Evolutionary conservation across 2,113 vertebrate genomes (phyloP), one percentile per base, ranked within the genome.

Genomic region (Phalacrocorax aristotelis): DNA sequence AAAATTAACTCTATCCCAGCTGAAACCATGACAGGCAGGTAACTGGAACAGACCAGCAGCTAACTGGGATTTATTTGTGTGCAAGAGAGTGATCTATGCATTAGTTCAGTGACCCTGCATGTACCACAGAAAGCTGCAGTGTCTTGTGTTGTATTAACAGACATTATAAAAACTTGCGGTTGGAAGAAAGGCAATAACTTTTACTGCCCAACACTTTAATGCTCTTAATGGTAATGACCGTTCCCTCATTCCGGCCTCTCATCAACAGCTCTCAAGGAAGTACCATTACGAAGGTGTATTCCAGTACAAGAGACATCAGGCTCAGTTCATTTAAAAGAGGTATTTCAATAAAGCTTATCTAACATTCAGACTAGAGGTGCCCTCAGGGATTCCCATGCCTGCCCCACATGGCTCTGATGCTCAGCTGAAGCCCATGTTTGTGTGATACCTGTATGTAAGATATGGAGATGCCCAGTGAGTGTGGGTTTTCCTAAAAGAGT

Each of bases 241-340:
- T 65, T 89, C 58, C 55, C 36, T 92, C 72, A 84, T 60, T 83
- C 38, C 69, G 75, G 40, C 12, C n/a, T 83, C 83, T 86, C 64
- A 83, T 75, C 68, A 93, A 75, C n/a, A 74, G n/a, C 46, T 92
- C 89, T 90, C 64, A 80, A 83, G 65, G 74, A 93, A 94, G 36
- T 9, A 76, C 76, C 77, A 70, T 93, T 92, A 94, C 89, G 75
- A 92, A 11, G 3, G 48, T 65, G 40, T 71, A 87, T 60, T 89
- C 80, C 89, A 75, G 44, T 21, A 75, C n/a, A 90, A 81, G 40
- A 82, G 61, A 57, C 61, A 76, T 83, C 57, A 89, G 49, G 40
- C 40, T 93, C 36, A 9, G 36, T 71, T 95, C 2, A 87, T 92
- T 91, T 79, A 57, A 82, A 84, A 81, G 52, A 75, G 30, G 32